Base-by-base conservation (phyloP, 2,888 invertebrate species). In the Apodemia zela region DNA sequence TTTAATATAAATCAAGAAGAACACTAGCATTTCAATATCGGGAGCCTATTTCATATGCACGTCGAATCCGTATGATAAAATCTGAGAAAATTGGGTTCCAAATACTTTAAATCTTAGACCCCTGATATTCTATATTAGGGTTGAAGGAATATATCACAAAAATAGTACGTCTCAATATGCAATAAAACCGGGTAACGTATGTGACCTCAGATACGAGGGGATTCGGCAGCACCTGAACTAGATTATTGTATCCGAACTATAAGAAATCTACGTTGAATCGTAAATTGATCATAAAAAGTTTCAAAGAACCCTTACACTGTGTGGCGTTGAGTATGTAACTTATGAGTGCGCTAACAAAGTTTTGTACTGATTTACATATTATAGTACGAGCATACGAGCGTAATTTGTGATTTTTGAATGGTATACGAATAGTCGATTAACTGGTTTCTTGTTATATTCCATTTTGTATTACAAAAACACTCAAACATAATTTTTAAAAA, bases 81-180 rank as follows among this genome's bases (percentile, higher is more conserved):
- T 60, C 49, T 61, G 21, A 45, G 59, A 63, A 63, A 65, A 68
- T 63, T 63, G 62, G 63, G 66, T 64, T 64, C 47, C 72, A 75
- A 83, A 85, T 81, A 78, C 80, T 81, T 81, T 79, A 78, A 80
- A 78, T 76, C 74, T 71, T 74, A 75, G 51, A 62, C 63, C 75
- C 66, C 76, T 77, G 78, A 76, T 74, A 77, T 81, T 78, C 84
- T 81, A 83, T 76, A 79, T 75, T 69, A 76, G 72, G 72, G 67
- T 72, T 68, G 72, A 72, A 73, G 72, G 76, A 79, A 85, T 85
- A 84, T 84, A 84, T 85, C 85, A 85, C 74, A 79, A 70, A 82
- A 80, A 85, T 80, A 84, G 77, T 87, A 87, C 84, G 84, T 87
- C 87, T 88, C 90, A 91, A 90, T 89, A 89, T 87, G 87, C 88